These are phyloP conservation scores for Agrochola macilenta DNA, from an alignment of 2,888 invertebrate genomes.

Conservation along the genomic window DNA sequence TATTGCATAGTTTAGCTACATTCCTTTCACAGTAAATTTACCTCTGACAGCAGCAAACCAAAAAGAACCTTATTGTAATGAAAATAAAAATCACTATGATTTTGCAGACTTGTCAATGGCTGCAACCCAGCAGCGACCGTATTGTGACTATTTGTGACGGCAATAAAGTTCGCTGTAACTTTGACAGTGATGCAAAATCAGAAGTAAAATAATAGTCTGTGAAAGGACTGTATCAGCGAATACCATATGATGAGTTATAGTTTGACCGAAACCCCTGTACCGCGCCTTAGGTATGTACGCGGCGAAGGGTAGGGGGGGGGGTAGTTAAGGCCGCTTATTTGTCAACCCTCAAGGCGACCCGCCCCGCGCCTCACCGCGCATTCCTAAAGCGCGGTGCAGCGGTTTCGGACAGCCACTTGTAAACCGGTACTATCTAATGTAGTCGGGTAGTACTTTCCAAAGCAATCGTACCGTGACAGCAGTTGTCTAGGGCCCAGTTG, in stretches of 20 bases:
- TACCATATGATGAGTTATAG: background rate
- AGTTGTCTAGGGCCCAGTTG: background rate
- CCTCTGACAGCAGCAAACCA: background rate
- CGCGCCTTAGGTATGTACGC: too few species aligned
- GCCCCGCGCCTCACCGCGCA: too few species aligned
- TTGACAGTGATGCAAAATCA: background rate
- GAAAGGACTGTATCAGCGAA: background rate
- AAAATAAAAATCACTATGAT: background rate
- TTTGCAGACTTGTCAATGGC: background rate
- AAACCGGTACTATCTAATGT: too few species aligned
- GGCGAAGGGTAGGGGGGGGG: too few species aligned
- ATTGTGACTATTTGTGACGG: background rate
- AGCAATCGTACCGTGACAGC: background rate
- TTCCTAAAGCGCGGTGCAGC: too few species aligned
- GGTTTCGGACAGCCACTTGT: too few species aligned
- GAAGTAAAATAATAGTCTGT: background rate
- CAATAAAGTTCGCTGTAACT: background rate
- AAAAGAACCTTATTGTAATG: background rate
- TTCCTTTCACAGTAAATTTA: background rate
- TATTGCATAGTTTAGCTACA: background rate
- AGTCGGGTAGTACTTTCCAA: background rate
- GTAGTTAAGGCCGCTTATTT: too few species aligned
- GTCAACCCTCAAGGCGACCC: too few species aligned
- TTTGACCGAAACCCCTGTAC: too few species aligned
- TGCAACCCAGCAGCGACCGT: background rate